phyloP scores from a whole-genome alignment of 1,140 invertebrate species.

The Globodera rostochiensis region DNA sequence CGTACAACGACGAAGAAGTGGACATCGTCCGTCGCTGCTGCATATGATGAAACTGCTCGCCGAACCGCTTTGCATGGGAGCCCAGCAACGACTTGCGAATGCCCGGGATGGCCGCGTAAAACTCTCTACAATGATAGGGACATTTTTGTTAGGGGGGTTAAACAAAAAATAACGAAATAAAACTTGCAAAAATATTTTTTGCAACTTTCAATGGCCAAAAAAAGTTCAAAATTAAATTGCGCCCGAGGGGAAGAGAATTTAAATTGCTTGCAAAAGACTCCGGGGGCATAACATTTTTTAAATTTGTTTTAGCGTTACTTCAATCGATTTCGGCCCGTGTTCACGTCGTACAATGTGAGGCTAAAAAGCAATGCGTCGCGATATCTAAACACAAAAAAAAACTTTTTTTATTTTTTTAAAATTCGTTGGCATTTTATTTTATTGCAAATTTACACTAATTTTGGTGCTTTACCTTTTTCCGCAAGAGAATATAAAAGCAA shows the following conservation, averaged over 20 bases:
- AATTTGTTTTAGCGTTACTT: background rate
- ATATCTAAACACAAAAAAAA: slow-evolving; percentile 33
- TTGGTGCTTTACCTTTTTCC: background rate
- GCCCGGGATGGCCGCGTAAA: slow-evolving; percentile 65
- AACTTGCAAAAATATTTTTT: no score
- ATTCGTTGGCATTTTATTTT: no score
- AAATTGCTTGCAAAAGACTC: background rate
- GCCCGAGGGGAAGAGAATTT: background rate
- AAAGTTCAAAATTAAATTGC: no score
- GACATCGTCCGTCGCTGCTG: slow-evolving; percentile 52
- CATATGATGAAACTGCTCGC: slow-evolving; percentile 63
- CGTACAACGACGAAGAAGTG: slow-evolving; percentile 35
- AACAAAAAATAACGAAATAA: no score
- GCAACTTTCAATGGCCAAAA: no score
- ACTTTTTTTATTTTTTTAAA: background rate
- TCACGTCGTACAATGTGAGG: slow-evolving; percentile 63
- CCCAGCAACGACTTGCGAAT: slow-evolving; percentile 61
- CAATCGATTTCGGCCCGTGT: slow-evolving; percentile 55
- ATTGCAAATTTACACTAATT: background rate
- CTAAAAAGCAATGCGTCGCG: slow-evolving; percentile 62
- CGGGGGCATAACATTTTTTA: background rate
- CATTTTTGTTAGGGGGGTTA: no score
- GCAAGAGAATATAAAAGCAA: background rate
- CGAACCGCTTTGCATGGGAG: slow-evolving; percentile 61
- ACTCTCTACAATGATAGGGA: slow-evolving; percentile 55